Percentiles rank a stretch among this genome's conserved stretches.
Evolutionary conservation across 2,113 vertebrate genomes (phyloP).

Genomic region (Elephantulus edwardii): DNA sequence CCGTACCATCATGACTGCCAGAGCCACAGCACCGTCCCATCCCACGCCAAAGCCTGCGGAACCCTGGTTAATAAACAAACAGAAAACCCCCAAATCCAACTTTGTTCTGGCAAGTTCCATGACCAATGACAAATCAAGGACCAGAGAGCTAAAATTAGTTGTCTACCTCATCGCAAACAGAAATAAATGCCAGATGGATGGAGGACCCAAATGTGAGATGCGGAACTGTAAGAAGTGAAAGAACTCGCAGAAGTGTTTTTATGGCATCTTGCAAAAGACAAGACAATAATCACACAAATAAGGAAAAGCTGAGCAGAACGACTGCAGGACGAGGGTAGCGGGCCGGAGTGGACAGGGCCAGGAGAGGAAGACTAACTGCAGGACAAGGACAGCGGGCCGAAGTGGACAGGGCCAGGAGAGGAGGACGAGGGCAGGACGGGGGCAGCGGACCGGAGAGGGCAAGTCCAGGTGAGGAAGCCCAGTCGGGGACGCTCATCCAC

Average conservation of each 20-base stretch:
- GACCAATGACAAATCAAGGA: background rate
- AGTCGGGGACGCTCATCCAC: too few relatives aligned
- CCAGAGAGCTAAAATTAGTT: conserved; percentile 43
- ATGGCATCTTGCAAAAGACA: background rate
- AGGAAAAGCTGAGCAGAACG: background rate
- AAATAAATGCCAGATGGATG: conserved; percentile 64
- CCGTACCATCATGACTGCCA: background rate
- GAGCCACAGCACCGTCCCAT: background rate
- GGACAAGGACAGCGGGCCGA: background rate
- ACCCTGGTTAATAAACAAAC: background rate
- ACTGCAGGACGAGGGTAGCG: background rate
- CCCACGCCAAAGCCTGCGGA: background rate
- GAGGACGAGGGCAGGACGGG: too few relatives aligned
- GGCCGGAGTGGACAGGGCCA: fast-evolving
- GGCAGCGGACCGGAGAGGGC: fast-evolving
- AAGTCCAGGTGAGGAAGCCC: too few relatives aligned
- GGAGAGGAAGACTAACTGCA: too few relatives aligned
- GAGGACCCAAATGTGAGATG: background rate
- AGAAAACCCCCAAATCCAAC: too few relatives aligned
- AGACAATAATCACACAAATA: background rate
- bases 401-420: background rate
- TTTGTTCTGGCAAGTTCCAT: background rate
- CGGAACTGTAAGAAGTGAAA: background rate
- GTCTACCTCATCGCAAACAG: conserved; percentile 45
- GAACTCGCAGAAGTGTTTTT: conserved; percentile 45